Conservation (phyloP, 2,113 vertebrate species). For the Gadus macrocephalus region DNA sequence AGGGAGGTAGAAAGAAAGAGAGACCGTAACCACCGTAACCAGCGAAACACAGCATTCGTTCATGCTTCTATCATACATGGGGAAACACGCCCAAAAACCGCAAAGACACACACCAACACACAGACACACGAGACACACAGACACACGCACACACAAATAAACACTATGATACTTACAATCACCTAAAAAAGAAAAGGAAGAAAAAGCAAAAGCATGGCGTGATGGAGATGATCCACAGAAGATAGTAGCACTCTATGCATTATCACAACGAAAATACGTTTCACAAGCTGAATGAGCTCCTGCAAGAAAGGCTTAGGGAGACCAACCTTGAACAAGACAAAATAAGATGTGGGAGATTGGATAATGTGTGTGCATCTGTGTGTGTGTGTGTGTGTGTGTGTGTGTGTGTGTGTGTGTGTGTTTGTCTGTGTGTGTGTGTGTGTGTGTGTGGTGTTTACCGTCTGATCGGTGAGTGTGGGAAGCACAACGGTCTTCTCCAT, state of each 20-base stretch:
- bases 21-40: too few relatives aligned
- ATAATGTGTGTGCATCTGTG: background rate
- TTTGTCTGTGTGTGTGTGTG: slow-evolving; percentile 6
- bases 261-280: slow-evolving; percentile 11
- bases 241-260: slow-evolving; percentile 26
- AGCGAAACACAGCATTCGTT: slow-evolving; percentile 22
- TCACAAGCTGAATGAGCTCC: slow-evolving; percentile 12
- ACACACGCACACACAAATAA: slow-evolving; percentile 23
- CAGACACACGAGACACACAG: slow-evolving; percentile 15
- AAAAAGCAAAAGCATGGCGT: slow-evolving; percentile 29
- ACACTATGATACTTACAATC: slow-evolving; percentile 57
- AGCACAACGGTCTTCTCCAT: slow-evolving; percentile 97
- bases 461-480: slow-evolving; percentile 90
- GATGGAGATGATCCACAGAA: slow-evolving; percentile 23
- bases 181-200: slow-evolving; percentile 48
- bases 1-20: too few relatives aligned
- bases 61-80: slow-evolving; percentile 38
- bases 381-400: background rate
- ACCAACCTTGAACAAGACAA: background rate
- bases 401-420: background rate
- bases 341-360: background rate
- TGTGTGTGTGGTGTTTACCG: slow-evolving; percentile 67
- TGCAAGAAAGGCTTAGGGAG: too few relatives aligned
- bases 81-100: background rate
- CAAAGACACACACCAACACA: background rate